Percentiles rank a stretch among this genome's conserved stretches.
Conservation (phyloP, 2,113 vertebrate genomes). For the Galemys pyrenaicus region DNA sequence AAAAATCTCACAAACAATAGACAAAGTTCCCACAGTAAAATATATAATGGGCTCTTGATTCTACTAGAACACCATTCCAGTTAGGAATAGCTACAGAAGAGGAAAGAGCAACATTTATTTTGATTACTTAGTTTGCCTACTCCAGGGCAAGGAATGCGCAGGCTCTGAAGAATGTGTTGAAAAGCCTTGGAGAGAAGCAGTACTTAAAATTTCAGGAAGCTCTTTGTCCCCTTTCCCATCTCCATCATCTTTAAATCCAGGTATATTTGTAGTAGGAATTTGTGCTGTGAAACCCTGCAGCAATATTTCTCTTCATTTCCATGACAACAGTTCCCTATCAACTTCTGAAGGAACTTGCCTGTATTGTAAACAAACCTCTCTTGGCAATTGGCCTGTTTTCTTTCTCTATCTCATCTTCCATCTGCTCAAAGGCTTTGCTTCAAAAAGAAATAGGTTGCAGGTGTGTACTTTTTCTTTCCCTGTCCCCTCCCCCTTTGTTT, state of each 20-base stretch:
- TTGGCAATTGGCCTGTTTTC: constrained; percentile 76
- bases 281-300: constrained; percentile 70
- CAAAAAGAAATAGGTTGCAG: constrained; percentile 84
- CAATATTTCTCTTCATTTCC: constrained; percentile 75
- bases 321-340: constrained; percentile 65
- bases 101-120: not conserved
- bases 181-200: constrained; percentile 36
- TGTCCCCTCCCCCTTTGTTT: constrained; percentile 68
- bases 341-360: constrained; percentile 71
- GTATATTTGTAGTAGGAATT: constrained; percentile 75
- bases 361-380: constrained; percentile 78
- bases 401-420: constrained; percentile 77
- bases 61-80: not conserved
- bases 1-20: not conserved
- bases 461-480: constrained; percentile 77
- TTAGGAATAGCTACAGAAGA: not conserved
- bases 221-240: constrained; percentile 64
- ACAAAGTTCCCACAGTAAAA: constrained; percentile 1
- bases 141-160: not conserved
- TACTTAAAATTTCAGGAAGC: constrained; percentile 69
- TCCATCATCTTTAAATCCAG: constrained; percentile 75
- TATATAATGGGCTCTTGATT: not conserved
- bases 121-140: not conserved
- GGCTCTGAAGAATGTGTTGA: not conserved
- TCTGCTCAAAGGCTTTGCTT: constrained; percentile 79